These are phyloP conservation scores for Augochlorella aurata DNA, from an alignment of 2,888 invertebrate species.

Conservation along the genomic window DNA sequence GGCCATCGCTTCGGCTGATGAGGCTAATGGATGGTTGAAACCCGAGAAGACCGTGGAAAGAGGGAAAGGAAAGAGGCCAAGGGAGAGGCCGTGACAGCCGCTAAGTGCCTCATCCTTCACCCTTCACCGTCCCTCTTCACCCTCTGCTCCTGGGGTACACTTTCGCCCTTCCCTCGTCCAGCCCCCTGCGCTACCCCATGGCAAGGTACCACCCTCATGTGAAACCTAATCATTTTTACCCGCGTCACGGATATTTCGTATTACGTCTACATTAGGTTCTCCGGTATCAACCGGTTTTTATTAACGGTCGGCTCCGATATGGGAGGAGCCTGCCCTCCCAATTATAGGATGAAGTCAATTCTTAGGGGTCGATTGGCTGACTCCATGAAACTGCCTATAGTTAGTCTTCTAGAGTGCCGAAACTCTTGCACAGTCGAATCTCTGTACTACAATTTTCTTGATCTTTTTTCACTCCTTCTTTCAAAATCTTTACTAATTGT, in stretches of 20 bases:
- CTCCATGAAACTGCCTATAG: neutral
- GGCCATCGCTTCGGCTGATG: conserved; percentile 79
- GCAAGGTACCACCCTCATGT: conserved; percentile 65
- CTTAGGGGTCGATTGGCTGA: conserved; percentile 9
- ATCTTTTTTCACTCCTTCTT: no score
- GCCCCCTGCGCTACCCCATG: neutral
- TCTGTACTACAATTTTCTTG: no score
- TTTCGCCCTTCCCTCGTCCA: conserved; percentile 10
- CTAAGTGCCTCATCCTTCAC: conserved; percentile 78
- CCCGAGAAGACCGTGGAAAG: conserved; percentile 75
- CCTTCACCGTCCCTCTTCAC: conserved; percentile 61
- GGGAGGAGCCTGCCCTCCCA: conserved; percentile 22
- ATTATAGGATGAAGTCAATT: conserved; percentile 41
- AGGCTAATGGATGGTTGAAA: conserved; percentile 81
- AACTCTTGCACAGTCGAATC: neutral
- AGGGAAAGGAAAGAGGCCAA: conserved; percentile 72
- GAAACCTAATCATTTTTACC: conserved; percentile 79
- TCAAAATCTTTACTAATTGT: no score
- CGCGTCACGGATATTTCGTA: conserved; percentile 75
- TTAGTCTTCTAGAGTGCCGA: no score
- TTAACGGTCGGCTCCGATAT: conserved; percentile 36
- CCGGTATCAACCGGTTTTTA: conserved; percentile 61
- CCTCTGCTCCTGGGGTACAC: conserved; percentile 28
- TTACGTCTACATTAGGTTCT: conserved; percentile 71
- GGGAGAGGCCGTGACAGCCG: conserved; percentile 79